A percentile compares a stretch with the other conserved stretches of the same genome.
phyloP scores from a whole-genome alignment of 2,888 invertebrate species.

The Epistrophe eligans region DNA sequence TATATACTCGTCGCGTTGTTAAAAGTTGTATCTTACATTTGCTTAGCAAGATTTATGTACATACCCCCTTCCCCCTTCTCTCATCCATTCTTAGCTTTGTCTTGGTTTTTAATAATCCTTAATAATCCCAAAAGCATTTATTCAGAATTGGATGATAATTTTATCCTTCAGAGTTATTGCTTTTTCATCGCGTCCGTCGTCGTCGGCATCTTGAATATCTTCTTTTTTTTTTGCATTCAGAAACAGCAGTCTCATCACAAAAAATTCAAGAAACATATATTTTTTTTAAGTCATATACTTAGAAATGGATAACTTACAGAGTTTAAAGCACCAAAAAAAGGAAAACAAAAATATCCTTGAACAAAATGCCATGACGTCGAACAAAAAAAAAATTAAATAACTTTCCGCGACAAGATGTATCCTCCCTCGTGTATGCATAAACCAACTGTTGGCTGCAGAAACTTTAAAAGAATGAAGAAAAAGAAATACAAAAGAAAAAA shows the following conservation, averaged over 20 bases:
- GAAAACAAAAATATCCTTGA: neutral
- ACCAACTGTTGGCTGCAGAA: conserved; percentile 7
- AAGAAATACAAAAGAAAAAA: neutral
- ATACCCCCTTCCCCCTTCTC: neutral
- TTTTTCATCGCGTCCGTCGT: conserved; percentile 5
- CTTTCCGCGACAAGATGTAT: neutral
- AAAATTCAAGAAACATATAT: neutral
- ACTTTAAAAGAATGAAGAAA: neutral
- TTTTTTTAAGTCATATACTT: neutral
- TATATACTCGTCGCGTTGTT: neutral
- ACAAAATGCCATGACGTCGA: neutral
- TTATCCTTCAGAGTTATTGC: conserved; percentile 6
- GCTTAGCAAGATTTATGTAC: neutral
- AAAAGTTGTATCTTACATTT: conserved; percentile 16
- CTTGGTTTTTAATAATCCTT: conserved; percentile 19
- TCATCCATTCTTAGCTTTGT: neutral
- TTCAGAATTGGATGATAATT: conserved; percentile 10
- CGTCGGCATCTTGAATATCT: neutral
- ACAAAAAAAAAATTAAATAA: neutral
- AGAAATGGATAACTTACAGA: neutral
- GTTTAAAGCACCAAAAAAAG: neutral
- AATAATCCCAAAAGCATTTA: conserved; percentile 12
- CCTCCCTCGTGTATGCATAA: neutral
- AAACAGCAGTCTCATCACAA: conserved; percentile 12
- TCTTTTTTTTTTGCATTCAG: neutral